A percentile compares a stretch with the other conserved stretches of the same genome.
phyloP scores from a whole-genome alignment of 2,888 invertebrate species.

The Phorcus lineatus region DNA sequence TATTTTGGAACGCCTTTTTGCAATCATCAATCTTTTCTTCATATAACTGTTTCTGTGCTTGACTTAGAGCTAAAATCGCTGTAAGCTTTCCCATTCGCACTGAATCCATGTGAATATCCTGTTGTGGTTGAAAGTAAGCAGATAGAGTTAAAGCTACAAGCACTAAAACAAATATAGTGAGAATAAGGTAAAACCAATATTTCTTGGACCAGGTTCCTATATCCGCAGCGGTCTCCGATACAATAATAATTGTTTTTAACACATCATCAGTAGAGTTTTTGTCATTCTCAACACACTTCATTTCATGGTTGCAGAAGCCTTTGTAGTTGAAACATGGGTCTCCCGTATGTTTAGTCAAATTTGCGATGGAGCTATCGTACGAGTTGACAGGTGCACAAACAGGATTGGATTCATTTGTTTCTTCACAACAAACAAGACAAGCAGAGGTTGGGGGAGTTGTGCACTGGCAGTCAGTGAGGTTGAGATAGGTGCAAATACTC shows the following conservation, averaged over 20 bases:
- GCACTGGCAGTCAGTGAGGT: slow-evolving; percentile 44
- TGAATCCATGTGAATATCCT: slow-evolving; percentile 46
- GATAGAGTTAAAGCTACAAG: slow-evolving; percentile 43
- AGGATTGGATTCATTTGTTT: not conserved
- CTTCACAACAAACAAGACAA: slow-evolving; percentile 50
- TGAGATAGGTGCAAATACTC: slow-evolving; percentile 43
- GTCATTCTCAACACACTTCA: slow-evolving; percentile 44
- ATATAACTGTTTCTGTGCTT: slow-evolving; percentile 41
- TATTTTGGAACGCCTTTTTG: slow-evolving; percentile 32
- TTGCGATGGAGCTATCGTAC: not conserved
- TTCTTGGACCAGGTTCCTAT: slow-evolving; percentile 44
- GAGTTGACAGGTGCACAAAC: slow-evolving; percentile 32
- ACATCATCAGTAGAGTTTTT: slow-evolving; percentile 41
- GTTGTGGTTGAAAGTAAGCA: slow-evolving; percentile 39
- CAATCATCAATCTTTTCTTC: slow-evolving; percentile 36
- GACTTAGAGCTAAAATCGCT: slow-evolving; percentile 45
- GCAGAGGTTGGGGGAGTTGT: not conserved
- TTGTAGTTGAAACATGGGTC: slow-evolving; percentile 42
- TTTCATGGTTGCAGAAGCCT: slow-evolving; percentile 50
- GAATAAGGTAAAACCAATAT: slow-evolving; percentile 54
- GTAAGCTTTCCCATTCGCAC: slow-evolving; percentile 51
- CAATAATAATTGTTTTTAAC: slow-evolving; percentile 40
- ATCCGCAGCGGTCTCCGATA: slow-evolving; percentile 32
- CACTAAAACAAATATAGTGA: slow-evolving; percentile 28
- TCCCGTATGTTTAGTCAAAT: slow-evolving; percentile 32